Base-by-base conservation (phyloP, 2,113 vertebrate species). In the Boleophthalmus pectinirostris region DNA sequence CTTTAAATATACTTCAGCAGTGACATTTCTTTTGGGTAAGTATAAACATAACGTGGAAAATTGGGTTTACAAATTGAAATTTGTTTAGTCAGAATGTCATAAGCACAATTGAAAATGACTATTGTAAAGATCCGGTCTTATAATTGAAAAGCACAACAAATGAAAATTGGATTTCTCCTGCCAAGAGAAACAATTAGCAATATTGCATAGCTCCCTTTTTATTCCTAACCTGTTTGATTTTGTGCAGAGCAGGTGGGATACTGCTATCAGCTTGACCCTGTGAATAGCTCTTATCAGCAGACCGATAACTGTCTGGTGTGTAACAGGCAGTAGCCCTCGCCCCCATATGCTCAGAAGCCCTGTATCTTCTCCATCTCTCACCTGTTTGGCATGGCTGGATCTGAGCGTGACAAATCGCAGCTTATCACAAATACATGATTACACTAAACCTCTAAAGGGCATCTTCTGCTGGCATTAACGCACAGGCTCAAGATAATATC, bases 381-480 rank as follows among this genome's bases (percentile, higher is more conserved):
- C 68, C 69, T 81, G 57, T 66, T n/a, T 70, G 72, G 70, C 70
- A 51, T 51, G 63, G 65, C 77, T 60, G 77, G 69, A 77, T 67
- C 66, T 61, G 24, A 69, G 69, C 70, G 38, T 24, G 49, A 69
- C 74, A 65, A 56, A 65, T 66, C 75, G 38, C 68, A 54, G 63
- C 77, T 87, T 88, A 88, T 88, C 82, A 79, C 75, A 66, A 70
- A 70, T 20, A 72, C 58, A 38, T 75, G 73, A 87, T 86, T 81
- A 77, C 66, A 68, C 78, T 81, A 85, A 85, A 72, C 75, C 73
- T 70, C 78, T 38, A 78, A 69, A 81, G 77, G 70, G 74, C 69
- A 67, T 67, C 45, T 58, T 84, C 61, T 25, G 65, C 56, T 69
- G 72, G 66, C 38, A 74, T 76, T 83, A 76, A 66, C 65, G 4